Conservation (phyloP, 2,888 invertebrate species). For the Caradrina kadenii region DNA sequence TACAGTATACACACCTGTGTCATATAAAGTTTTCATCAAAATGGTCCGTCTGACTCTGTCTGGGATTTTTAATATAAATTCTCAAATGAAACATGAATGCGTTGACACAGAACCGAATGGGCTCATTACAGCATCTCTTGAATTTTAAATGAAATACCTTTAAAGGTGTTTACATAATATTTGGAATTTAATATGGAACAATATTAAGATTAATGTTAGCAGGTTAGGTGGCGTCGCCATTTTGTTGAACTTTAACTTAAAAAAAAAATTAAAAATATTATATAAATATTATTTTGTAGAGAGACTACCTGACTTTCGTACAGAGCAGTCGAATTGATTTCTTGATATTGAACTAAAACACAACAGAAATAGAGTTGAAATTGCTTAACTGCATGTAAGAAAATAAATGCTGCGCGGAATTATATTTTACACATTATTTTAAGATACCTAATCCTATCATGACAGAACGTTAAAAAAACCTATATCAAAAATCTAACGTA, state of each 20-base stretch:
- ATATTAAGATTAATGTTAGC: conserved; percentile 19
- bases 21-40: conserved; percentile 30
- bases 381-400: too few relatives aligned
- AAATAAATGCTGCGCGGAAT: too few relatives aligned
- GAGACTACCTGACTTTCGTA: too few relatives aligned
- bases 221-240: conserved; percentile 6
- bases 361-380: too few relatives aligned
- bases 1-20: conserved; percentile 27
- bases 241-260: background rate
- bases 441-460: too few relatives aligned
- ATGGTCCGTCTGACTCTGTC: conserved; percentile 43
- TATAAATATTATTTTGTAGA: too few relatives aligned
- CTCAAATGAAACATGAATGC: conserved; percentile 50
- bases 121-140: conserved; percentile 37
- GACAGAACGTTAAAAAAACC: too few relatives aligned
- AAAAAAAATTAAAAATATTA: too few relatives aligned
- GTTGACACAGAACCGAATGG: conserved; percentile 18
- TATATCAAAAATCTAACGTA: too few relatives aligned
- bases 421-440: too few relatives aligned
- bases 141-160: conserved; percentile 54
- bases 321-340: too few relatives aligned
- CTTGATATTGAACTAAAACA: too few relatives aligned
- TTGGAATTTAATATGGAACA: conserved; percentile 29
- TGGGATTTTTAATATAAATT: conserved; percentile 58
- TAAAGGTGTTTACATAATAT: conserved; percentile 35